Percentiles rank a stretch among this genome's conserved stretches.
Conservation (phyloP, 2,797 vertebrate species). For the Limosa lapponica region DNA sequence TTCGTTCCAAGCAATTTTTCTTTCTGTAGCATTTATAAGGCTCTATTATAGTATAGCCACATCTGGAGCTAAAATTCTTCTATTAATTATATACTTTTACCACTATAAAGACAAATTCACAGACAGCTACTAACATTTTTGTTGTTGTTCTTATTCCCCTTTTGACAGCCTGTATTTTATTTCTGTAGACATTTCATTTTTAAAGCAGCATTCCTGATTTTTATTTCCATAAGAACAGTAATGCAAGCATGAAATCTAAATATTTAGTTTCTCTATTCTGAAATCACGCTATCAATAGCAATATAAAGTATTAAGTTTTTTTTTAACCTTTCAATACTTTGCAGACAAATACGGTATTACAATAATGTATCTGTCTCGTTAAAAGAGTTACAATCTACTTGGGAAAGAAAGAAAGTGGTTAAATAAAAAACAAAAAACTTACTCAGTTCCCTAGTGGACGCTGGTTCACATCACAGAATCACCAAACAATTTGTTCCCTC, state of each 20-base stretch:
- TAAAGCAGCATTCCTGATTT: constrained; percentile 62
- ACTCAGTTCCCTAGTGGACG: constrained; percentile 37
- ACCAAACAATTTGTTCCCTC: constrained; percentile 59
- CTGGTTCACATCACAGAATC: constrained; percentile 45
- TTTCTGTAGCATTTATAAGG: constrained; percentile 94
- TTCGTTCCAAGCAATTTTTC: constrained; percentile 95
- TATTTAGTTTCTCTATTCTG: constrained; percentile 2
- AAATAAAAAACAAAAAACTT: constrained; percentile 29
- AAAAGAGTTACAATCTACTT: constrained; percentile 21
- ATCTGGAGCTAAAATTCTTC: constrained; percentile 95
- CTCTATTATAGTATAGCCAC: constrained; percentile 99
- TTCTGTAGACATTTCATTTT: constrained; percentile 69
- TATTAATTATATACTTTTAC: constrained; percentile 99
- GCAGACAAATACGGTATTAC: not conserved
- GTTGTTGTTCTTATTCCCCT: constrained; percentile 93
- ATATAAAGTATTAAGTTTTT: not conserved
- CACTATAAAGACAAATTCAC: constrained; percentile 81
- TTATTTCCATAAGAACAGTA: constrained; percentile 40
- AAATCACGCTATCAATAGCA: not conserved
- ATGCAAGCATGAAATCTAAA: constrained; percentile 17
- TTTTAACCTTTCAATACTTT: not conserved
- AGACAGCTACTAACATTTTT: constrained; percentile 76
- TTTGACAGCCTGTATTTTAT: constrained; percentile 83
- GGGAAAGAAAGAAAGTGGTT: not conserved
- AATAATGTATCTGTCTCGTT: not conserved